These are phyloP conservation scores for Xenopus borealis DNA, from an alignment of 2,113 vertebrate genomes.

Conservation along the genomic window DNA sequence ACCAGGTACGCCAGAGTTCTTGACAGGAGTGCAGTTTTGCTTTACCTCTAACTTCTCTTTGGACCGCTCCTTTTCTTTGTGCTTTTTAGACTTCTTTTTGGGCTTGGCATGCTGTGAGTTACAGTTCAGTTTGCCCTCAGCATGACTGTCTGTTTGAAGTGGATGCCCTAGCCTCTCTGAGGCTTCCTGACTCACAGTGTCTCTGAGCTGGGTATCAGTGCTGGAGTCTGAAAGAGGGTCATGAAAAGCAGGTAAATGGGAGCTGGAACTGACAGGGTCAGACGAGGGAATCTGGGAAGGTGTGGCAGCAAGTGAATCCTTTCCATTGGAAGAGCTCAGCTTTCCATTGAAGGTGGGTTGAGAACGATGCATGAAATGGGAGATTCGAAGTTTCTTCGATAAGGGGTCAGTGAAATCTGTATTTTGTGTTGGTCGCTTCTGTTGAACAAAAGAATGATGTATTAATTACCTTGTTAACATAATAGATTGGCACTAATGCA, in stretches of 20 bases:
- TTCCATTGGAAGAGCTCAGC: constrained; percentile 70
- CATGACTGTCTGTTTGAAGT: constrained; percentile 57
- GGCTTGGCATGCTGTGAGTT: constrained; percentile 67
- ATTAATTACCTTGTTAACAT: neutral
- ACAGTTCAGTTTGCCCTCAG: constrained; percentile 54
- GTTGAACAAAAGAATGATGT: constrained; percentile 1
- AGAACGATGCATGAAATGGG: constrained; percentile 77
- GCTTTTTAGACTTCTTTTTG: constrained; percentile 92
- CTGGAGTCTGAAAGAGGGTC: constrained; percentile 85
- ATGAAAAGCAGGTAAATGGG: constrained; percentile 67
- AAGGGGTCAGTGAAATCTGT: constrained; percentile 87
- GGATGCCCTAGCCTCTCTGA: constrained; percentile 68
- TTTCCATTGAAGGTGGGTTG: constrained; percentile 80
- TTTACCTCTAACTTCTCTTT: constrained; percentile 73
- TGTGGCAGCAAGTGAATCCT: constrained; percentile 50
- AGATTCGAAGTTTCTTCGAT: constrained; percentile 89
- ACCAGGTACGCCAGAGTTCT: constrained; percentile 59
- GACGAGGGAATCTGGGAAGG: constrained; percentile 27
- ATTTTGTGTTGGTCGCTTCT: constrained; percentile 81
- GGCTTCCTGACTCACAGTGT: constrained; percentile 73
- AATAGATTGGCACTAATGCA: no score
- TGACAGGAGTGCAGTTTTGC: constrained; percentile 60
- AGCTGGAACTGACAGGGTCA: constrained; percentile 57
- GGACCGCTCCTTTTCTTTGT: constrained; percentile 83
- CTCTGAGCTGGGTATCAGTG: constrained; percentile 82